Conservation (phyloP, 2,888 invertebrate genomes). For the Nomada fucata region DNA sequence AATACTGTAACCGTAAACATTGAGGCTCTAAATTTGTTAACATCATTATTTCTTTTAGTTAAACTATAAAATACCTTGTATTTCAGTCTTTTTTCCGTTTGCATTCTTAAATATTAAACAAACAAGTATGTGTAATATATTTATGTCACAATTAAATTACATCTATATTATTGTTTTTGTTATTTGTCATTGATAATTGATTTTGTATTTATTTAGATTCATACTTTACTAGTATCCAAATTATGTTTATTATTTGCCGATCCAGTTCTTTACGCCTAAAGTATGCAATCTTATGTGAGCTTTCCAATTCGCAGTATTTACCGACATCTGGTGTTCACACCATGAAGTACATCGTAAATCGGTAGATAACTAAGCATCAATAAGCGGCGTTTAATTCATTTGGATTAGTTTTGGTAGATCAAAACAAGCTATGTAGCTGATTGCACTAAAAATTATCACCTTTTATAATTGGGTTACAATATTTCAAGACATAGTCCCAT, state of each 20-base stretch:
- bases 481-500: neutral
- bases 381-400: neutral
- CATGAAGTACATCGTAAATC: neutral
- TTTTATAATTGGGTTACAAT: neutral
- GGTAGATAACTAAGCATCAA: neutral
- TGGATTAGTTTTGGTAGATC: neutral
- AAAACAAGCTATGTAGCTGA: neutral
- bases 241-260: neutral
- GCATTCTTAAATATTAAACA: no score
- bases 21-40: no score
- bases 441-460: neutral
- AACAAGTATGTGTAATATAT: no score
- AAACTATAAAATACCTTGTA: no score
- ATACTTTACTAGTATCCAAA: neutral
- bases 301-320: neutral
- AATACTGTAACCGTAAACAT: no score
- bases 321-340: conserved; percentile 29
- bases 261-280: conserved; percentile 1
- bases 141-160: neutral
- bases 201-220: neutral
- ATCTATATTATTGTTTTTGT: neutral
- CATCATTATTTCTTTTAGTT: no score
- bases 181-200: neutral
- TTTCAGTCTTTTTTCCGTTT: no score
- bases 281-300: neutral